phyloP scores from a whole-genome alignment of 1,140 invertebrate species.

The Battus philenor region DNA sequence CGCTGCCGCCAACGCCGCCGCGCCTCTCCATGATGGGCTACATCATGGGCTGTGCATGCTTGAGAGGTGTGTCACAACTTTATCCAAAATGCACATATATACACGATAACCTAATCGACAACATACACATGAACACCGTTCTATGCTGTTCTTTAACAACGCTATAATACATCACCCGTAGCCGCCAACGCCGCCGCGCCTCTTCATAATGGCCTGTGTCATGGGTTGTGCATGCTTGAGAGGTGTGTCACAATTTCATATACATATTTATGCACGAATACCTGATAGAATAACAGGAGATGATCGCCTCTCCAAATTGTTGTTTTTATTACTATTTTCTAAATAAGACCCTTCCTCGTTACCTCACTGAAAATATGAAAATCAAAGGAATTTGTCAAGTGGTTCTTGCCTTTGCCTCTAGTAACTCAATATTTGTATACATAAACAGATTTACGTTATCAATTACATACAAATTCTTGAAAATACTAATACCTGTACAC shows the following conservation, averaged over 20 bases:
- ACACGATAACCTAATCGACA: background rate
- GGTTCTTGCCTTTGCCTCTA: too few relatives aligned
- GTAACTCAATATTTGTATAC: too few relatives aligned
- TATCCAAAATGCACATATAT: background rate
- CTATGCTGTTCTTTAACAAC: background rate
- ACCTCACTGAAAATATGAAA: too few relatives aligned
- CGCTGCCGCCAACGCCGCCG: slow-evolving; percentile 61
- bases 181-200: slow-evolving; percentile 57
- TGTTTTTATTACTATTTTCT: too few relatives aligned
- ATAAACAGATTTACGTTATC: too few relatives aligned
- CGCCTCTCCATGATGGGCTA: slow-evolving; percentile 86
- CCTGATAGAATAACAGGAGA: background rate
- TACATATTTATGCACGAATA: background rate
- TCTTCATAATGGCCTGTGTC: slow-evolving; percentile 90
- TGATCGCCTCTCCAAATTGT: background rate
- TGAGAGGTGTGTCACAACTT: slow-evolving; percentile 82
- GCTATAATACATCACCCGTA: too few relatives aligned
- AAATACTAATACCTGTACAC: too few relatives aligned
- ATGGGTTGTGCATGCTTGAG: slow-evolving; percentile 92
- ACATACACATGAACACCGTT: background rate
- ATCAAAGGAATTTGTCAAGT: too few relatives aligned
- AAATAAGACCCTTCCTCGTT: too few relatives aligned
- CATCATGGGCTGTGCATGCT: slow-evolving; percentile 92
- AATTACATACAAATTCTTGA: too few relatives aligned
- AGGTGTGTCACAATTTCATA: slow-evolving; percentile 76